Percentiles rank a stretch among this genome's conserved stretches.
phyloP scores from a whole-genome alignment of 2,113 vertebrate genomes.

The Planiliza haematocheilus region DNA sequence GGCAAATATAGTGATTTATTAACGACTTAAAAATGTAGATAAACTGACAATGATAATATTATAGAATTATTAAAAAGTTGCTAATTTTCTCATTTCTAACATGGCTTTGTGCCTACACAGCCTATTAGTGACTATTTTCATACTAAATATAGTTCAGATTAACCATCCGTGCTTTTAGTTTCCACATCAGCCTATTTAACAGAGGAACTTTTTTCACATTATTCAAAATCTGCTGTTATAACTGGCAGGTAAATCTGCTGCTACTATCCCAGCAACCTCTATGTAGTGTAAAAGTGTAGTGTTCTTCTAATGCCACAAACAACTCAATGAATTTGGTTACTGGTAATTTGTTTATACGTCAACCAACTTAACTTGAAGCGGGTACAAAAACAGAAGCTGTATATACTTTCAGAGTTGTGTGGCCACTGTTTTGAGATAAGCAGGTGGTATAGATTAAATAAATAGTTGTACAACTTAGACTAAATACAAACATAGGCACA shows the following conservation, averaged over 20 bases:
- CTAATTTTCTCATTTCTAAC: not conserved
- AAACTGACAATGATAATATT: too few relatives aligned
- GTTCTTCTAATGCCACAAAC: not conserved
- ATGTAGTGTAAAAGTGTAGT: not conserved
- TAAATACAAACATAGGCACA: not conserved
- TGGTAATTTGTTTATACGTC: not conserved
- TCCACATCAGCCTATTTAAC: not conserved
- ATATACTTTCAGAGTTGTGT: not conserved
- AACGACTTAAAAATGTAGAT: too few relatives aligned
- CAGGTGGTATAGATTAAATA: conserved; percentile 12
- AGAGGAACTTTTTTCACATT: not conserved
- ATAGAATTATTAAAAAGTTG: not conserved
- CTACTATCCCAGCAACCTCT: too few relatives aligned
- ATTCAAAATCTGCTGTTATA: not conserved
- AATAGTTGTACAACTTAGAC: not conserved
- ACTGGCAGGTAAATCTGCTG: too few relatives aligned
- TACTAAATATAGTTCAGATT: not conserved
- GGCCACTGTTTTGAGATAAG: not conserved
- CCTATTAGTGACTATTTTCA: not conserved
- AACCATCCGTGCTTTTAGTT: not conserved
- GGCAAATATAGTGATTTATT: not conserved
- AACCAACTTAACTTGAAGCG: not conserved
- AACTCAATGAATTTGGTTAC: not conserved
- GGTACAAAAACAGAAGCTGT: not conserved
- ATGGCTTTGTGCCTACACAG: not conserved